Evolutionary conservation across 1,140 invertebrate genomes (phyloP), one percentile per base, ranked within the genome.

Genomic region (Aphelenchoides fujianensis): DNA sequence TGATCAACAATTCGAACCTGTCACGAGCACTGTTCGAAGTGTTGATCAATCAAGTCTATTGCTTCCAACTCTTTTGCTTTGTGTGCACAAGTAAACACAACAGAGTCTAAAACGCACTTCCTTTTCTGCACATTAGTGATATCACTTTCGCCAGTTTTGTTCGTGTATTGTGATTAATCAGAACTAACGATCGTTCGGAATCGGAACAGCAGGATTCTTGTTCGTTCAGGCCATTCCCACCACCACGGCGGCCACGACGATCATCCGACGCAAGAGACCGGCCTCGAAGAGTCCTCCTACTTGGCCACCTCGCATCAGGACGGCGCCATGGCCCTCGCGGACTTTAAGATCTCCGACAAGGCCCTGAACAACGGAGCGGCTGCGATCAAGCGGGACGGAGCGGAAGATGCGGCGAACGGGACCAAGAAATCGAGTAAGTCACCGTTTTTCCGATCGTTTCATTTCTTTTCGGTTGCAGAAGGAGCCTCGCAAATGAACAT

Each of bases 401-500:
- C n/a, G n/a, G n/a, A n/a, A n/a, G n/a, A n/a, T n/a, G n/a, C n/a
- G n/a, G n/a, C n/a, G n/a, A n/a, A n/a, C n/a, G n/a, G 5, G 27
- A 66, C 31, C 37, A 66, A 66, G 16, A 32, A 37, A 34, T 41
- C 32, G 30, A 66, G 31, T 12, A 19, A 19, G 59, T n/a, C n/a
- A 19, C n/a, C 36, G 2, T 30, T 61, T 2, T n/a, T n/a, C n/a
- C n/a, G n/a, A n/a, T n/a, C n/a, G n/a, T n/a, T n/a, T n/a, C n/a
- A 61, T 61, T 55, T 23, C 30, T 57, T 67, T 2, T 62, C n/a
- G n/a, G n/a, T n/a, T 62, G n/a, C n/a, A 64, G 57, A 66, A 66
- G 12, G 12, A 12, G 31, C 59, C 27, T 12, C 2, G 9, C 91
- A 95, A 81, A 91, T 98, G 90, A 99, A 99, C 83, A 97, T 97